phyloP scores from a whole-genome alignment of 2,797 vertebrate genomes.

The Morelia viridis region DNA sequence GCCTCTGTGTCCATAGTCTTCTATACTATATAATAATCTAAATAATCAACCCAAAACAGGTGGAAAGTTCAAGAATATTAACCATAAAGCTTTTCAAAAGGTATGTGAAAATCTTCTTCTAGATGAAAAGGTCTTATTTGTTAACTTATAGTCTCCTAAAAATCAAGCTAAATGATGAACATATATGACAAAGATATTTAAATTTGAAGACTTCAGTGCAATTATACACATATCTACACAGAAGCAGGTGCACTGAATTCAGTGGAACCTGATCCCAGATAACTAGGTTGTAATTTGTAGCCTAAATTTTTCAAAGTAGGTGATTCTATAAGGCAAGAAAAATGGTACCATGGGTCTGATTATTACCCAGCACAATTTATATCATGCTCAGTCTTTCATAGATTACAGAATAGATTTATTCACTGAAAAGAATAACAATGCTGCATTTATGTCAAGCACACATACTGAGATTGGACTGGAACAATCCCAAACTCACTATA shows the following conservation, averaged over 20 bases:
- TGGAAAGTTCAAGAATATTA: conserved; percentile 18
- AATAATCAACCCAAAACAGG: conserved; percentile 15
- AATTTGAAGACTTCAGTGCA: background rate
- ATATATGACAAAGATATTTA: background rate
- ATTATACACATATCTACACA: background rate
- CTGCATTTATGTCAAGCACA: background rate
- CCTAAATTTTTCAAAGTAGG: background rate
- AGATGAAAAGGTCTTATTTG: background rate
- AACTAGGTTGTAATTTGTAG: background rate
- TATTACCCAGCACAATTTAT: background rate
- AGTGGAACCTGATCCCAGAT: background rate
- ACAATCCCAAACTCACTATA: conserved; percentile 8
- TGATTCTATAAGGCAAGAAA: background rate
- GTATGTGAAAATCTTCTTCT: background rate
- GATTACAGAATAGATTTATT: background rate
- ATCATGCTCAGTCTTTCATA: background rate
- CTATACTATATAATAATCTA: background rate
- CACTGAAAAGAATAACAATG: conserved; percentile 3
- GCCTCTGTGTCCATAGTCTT: background rate
- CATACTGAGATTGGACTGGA: background rate
- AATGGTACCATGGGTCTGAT: background rate
- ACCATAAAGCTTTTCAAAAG: background rate
- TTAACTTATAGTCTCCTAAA: background rate
- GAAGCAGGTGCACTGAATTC: background rate
- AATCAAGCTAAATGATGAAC: conserved; percentile 17